Conservation (phyloP, 1,140 invertebrate species). For the Trichonephila clavipes region DNA sequence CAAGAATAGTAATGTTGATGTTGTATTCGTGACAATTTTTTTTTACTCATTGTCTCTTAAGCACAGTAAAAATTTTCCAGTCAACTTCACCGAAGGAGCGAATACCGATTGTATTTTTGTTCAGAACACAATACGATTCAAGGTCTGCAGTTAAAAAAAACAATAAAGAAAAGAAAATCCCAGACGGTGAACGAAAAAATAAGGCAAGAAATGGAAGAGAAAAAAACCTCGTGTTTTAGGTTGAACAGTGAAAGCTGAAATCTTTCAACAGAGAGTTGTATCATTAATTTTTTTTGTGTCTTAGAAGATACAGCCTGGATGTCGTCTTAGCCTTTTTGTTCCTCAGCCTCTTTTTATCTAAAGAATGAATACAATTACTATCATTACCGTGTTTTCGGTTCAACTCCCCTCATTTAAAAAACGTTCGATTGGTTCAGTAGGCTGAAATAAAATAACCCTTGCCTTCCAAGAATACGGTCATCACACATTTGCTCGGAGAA, state of each 20-base stretch:
- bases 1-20: neutral
- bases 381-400: neutral
- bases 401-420: neutral
- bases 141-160: neutral
- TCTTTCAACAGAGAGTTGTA: neutral
- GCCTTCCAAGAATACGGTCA: neutral
- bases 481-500: neutral
- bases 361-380: neutral
- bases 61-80: neutral
- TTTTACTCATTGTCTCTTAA: neutral
- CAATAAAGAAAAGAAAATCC: no score
- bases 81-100: neutral
- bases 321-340: neutral
- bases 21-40: neutral
- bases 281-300: neutral
- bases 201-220: neutral
- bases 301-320: neutral
- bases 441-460: constrained; percentile 4
- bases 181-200: neutral
- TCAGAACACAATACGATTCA: neutral
- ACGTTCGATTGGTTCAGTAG: neutral
- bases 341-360: neutral
- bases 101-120: neutral
- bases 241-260: neutral
- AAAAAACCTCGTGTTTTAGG: neutral